Evolutionary conservation across 2,797 vertebrate genomes (phyloP), one percentile per base, ranked within the genome.

Genomic region (Natrix natrix): DNA sequence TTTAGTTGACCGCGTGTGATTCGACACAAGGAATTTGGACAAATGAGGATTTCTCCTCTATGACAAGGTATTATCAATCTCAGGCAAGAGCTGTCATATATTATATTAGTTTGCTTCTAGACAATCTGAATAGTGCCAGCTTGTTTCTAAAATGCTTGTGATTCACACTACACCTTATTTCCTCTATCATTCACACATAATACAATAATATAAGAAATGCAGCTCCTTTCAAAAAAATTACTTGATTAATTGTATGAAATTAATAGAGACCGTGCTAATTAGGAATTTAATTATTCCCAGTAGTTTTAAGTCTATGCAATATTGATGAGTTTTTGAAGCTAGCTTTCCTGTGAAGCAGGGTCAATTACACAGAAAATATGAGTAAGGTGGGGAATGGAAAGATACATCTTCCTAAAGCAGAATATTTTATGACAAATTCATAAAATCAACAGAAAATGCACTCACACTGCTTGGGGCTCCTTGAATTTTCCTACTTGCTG

Each of bases 391-490:
- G 43, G n/a, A 16, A 12, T 37, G 17, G 37, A 93, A 26, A 22
- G 8, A 28, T 24, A 13, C 37, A 89, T 48, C 20, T 52, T 90
- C 11, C 24, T 8, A 32, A 2, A 74, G 63, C 0, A 1, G 54
- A 91, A 89, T 92, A 92, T 48, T 10, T 55, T 57, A 88, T 0
- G 48, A 93, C 26, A 59, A 88, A 1, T 22, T 0, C 13, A 88
- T 13, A 83, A 93, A 94, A 92, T 6, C 56, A 0, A 88, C 7
- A 63, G 93, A 86, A n/a, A 43, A 57, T 92, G 93, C 95, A 97
- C 99, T 99, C 98, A 99, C 99, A 99, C 99, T 97, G 99, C 99
- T 97, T 99, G 99, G 8, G 99, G 99, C 95, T 99, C 99, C 97
- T 99, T 99, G 96, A 99, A 99, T 95, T 99, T 99, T 91, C 99